phyloP scores from a whole-genome alignment of 2,888 invertebrate species.

The Galeopsomyia nigrocyanea region DNA sequence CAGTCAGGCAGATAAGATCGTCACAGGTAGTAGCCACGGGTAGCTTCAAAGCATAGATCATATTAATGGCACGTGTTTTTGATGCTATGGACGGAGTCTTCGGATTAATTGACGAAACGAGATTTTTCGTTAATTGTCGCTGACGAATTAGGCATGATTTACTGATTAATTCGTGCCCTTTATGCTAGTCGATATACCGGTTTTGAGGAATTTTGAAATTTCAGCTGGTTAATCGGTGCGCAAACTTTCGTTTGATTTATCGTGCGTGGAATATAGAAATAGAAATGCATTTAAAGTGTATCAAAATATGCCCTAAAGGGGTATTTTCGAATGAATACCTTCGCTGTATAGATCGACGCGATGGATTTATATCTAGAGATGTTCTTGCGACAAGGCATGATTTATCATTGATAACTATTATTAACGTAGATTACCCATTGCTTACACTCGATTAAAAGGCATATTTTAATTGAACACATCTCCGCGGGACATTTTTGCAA shows the following conservation, averaged over 20 bases:
- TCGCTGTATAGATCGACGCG: too few relatives aligned
- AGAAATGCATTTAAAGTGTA: too few relatives aligned
- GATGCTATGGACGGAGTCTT: constrained; percentile 23
- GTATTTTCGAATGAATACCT: too few relatives aligned
- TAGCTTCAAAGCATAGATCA: constrained; percentile 65
- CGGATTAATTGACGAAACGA: constrained; percentile 11
- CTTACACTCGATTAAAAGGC: constrained; percentile 1
- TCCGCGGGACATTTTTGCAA: too few relatives aligned
- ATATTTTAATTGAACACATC: constrained; percentile 1
- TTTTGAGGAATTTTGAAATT: constrained; percentile 21
- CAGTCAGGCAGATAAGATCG: constrained; percentile 39
- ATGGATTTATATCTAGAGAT: too few relatives aligned
- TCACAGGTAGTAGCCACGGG: constrained; percentile 53
- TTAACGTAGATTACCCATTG: constrained; percentile 13
- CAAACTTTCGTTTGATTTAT: not conserved
- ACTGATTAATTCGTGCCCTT: constrained; percentile 23
- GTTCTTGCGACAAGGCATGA: not conserved
- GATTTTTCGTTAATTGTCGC: constrained; percentile 33
- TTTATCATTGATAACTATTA: constrained; percentile 24
- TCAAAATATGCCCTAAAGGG: too few relatives aligned
- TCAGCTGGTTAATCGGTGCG: constrained; percentile 7
- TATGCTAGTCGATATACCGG: constrained; percentile 28
- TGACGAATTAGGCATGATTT: constrained; percentile 35
- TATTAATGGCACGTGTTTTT: constrained; percentile 60
- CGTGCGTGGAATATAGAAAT: too few relatives aligned